Conservation (phyloP, 1,140 invertebrate genomes). For the Micrasema longulum region DNA sequence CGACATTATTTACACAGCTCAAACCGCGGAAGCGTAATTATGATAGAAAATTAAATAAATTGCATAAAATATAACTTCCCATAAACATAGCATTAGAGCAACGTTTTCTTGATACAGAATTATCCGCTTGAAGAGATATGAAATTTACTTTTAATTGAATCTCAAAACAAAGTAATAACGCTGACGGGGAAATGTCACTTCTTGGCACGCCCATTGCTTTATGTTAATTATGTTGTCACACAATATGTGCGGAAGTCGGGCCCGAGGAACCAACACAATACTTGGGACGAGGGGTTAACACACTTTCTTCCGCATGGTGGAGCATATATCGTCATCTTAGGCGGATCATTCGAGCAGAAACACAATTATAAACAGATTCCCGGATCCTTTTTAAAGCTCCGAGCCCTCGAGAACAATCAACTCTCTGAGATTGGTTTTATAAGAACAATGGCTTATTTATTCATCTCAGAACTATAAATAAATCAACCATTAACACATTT, state of each 20-base stretch:
- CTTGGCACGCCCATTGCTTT: slow-evolving; percentile 38
- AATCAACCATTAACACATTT: too few relatives aligned
- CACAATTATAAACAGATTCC: slow-evolving; percentile 24
- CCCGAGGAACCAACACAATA: slow-evolving; percentile 9
- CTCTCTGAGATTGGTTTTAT: background rate
- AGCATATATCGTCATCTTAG: slow-evolving; percentile 12
- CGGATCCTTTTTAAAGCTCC: background rate
- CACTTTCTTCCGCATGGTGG: slow-evolving; percentile 24
- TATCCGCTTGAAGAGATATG: slow-evolving; percentile 17
- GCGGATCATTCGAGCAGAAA: slow-evolving; percentile 21
- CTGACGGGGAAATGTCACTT: slow-evolving; percentile 21
- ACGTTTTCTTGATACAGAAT: too few relatives aligned
- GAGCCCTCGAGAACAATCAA: slow-evolving; percentile 7
- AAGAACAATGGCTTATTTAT: slow-evolving; percentile 2
- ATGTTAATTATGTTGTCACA: slow-evolving; percentile 44
- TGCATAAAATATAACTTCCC: slow-evolving; percentile 3
- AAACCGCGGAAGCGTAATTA: too few relatives aligned
- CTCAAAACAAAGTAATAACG: slow-evolving; percentile 30
- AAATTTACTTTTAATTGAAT: slow-evolving; percentile 33
- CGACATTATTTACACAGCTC: too few relatives aligned
- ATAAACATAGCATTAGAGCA: too few relatives aligned
- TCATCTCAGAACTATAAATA: too few relatives aligned
- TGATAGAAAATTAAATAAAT: too few relatives aligned
- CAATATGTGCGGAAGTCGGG: background rate
- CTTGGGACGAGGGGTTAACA: slow-evolving; percentile 14